A percentile compares a stretch with the other conserved stretches of the same genome.
phyloP scores from a whole-genome alignment of 2,113 vertebrate species.

The Dasypus novemcinctus region DNA sequence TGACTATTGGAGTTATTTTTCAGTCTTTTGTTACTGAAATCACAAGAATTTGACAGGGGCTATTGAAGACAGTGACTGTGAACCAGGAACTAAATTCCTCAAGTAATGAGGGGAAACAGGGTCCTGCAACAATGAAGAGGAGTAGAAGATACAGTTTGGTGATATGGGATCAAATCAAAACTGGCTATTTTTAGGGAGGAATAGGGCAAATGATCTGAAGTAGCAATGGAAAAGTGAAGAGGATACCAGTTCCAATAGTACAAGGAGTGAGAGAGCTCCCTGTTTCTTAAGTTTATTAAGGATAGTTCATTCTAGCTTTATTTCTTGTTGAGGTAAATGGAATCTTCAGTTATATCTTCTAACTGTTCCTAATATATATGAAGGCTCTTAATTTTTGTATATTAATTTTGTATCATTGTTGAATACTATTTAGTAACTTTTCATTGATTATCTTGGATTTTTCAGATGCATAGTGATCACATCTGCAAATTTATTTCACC shows the following conservation, averaged over 20 bases:
- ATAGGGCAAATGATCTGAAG: background rate
- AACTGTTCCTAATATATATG: background rate
- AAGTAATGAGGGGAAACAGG: background rate
- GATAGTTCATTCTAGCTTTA: background rate
- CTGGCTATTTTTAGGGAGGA: background rate
- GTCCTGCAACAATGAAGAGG: background rate
- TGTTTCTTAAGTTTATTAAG: background rate
- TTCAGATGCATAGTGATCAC: background rate
- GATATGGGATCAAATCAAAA: background rate
- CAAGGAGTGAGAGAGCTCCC: background rate
- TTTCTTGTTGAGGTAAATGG: background rate
- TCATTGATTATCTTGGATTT: constrained; percentile 13
- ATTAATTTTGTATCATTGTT: background rate
- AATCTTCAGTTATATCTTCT: background rate
- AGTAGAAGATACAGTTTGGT: background rate
- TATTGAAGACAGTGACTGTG: background rate
- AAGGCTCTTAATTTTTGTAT: background rate
- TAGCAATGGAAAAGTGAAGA: background rate
- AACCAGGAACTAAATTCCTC: background rate
- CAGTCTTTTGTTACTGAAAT: background rate
- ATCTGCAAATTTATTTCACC: background rate
- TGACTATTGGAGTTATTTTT: background rate
- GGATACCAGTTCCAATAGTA: background rate
- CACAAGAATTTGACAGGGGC: background rate
- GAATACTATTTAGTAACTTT: background rate